Percentiles rank a stretch among this genome's conserved stretches.
phyloP scores from a whole-genome alignment of 2,888 invertebrate species.

The Agrotis puta region DNA sequence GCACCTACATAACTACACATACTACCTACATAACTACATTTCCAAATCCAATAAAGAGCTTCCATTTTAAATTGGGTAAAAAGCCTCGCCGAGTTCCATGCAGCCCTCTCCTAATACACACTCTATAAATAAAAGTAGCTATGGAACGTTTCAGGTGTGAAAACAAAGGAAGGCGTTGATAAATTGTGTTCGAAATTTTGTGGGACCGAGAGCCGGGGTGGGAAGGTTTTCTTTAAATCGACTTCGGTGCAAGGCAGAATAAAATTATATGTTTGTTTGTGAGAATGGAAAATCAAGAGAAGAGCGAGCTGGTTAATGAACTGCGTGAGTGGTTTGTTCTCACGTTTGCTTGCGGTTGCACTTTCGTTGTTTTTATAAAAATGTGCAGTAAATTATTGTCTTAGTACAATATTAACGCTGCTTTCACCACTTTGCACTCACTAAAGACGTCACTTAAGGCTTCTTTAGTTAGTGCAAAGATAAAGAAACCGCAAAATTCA shows the following conservation, averaged over 20 bases:
- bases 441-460: too few species aligned
- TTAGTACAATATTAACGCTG: constrained; percentile 9
- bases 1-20: background rate
- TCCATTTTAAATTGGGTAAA: constrained; percentile 9
- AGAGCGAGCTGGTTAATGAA: constrained; percentile 41
- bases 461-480: background rate
- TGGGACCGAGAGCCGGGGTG: constrained; percentile 19
- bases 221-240: constrained; percentile 53
- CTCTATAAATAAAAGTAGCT: constrained; percentile 61
- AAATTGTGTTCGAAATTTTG: constrained; percentile 63
- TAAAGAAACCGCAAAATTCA: background rate
- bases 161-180: constrained; percentile 64
- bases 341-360: constrained; percentile 12
- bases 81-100: constrained; percentile 1
- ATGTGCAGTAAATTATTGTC: constrained; percentile 8
- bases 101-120: constrained; percentile 18
- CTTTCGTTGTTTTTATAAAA: constrained; percentile 8
- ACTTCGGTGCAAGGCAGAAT: constrained; percentile 19
- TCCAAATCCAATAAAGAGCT: constrained; percentile 1
- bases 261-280: constrained; percentile 22
- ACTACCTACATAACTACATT: background rate
- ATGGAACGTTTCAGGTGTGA: constrained; percentile 56
- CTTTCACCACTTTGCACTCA: too few species aligned
- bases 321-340: constrained; percentile 20
- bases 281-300: constrained; percentile 15